These are phyloP conservation scores for Platyura marginata DNA, from an alignment of 1,140 invertebrate genomes.

Conservation along the genomic window DNA sequence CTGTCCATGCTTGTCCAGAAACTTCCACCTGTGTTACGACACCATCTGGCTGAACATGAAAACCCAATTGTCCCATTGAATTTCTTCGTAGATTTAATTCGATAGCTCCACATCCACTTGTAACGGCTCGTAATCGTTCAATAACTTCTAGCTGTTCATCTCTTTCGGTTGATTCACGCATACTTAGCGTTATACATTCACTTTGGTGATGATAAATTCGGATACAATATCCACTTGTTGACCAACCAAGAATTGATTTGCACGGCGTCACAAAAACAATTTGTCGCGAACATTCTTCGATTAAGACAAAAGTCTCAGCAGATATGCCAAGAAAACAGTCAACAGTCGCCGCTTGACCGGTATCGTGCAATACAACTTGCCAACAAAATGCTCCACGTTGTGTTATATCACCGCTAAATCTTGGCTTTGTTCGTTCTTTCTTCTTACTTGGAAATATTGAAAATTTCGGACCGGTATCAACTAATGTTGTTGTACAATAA, in stretches of 20 bases:
- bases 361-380: slow-evolving; percentile 54
- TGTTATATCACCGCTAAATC: slow-evolving; percentile 43
- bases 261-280: slow-evolving; percentile 77
- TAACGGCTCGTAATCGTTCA: slow-evolving; percentile 47
- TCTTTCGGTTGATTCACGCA: slow-evolving; percentile 40
- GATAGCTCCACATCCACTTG: slow-evolving; percentile 49
- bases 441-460: slow-evolving; percentile 58
- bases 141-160: slow-evolving; percentile 68
- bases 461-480: slow-evolving; percentile 79
- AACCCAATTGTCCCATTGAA: slow-evolving; percentile 72
- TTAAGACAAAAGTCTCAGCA: slow-evolving; percentile 66
- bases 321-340: slow-evolving; percentile 79
- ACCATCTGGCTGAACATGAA: slow-evolving; percentile 91
- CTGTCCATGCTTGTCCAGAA: slow-evolving; percentile 70
- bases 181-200: slow-evolving; percentile 62
- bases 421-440: slow-evolving; percentile 41
- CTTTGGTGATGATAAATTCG: slow-evolving; percentile 63
- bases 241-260: slow-evolving; percentile 50
- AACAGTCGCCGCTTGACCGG: slow-evolving; percentile 41
- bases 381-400: slow-evolving; percentile 60
- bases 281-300: slow-evolving; percentile 66
- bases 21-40: slow-evolving; percentile 86
- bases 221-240: slow-evolving; percentile 30
- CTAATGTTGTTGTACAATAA: slow-evolving; percentile 57
- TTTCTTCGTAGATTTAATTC: slow-evolving; percentile 58